Conservation (phyloP, 2,113 vertebrate genomes). For the Seriola quinqueradiata region DNA sequence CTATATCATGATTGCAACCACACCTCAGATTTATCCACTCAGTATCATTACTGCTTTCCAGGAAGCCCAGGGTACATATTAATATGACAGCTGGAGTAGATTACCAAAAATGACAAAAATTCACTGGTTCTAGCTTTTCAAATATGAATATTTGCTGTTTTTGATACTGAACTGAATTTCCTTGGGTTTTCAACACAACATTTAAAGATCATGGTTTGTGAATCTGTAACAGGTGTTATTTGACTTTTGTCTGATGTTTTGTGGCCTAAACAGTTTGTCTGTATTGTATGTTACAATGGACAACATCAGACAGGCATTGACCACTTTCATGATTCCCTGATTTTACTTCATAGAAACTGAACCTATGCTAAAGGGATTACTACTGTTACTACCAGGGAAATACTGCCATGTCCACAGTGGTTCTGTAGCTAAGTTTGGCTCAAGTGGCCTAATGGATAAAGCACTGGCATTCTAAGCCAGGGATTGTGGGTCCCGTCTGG, state of each 20-base stretch:
- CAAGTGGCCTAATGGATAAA: conserved; percentile 89
- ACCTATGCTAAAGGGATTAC: neutral
- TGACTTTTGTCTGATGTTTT: neutral
- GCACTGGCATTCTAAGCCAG: conserved; percentile 84
- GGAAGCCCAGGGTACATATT: neutral
- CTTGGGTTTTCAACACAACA: neutral
- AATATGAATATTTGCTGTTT: neutral
- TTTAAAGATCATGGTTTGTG: too few species aligned
- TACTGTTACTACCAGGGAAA: neutral
- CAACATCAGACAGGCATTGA: neutral
- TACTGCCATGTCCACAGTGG: rapidly evolving
- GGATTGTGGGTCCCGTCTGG: conserved; percentile 76
- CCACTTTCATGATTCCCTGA: neutral
- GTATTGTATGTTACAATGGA: neutral
- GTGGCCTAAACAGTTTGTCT: too few species aligned
- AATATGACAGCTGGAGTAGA: neutral
- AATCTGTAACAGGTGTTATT: neutral
- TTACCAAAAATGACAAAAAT: neutral
- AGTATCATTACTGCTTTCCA: neutral
- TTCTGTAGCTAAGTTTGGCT: too few species aligned
- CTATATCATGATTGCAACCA: too few species aligned
- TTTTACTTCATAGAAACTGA: neutral
- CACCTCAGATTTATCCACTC: neutral
- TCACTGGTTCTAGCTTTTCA: neutral
- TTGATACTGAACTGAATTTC: too few species aligned